These are phyloP conservation scores for Laothoe populi DNA, from an alignment of 2,888 invertebrate species.

Conservation along the genomic window DNA sequence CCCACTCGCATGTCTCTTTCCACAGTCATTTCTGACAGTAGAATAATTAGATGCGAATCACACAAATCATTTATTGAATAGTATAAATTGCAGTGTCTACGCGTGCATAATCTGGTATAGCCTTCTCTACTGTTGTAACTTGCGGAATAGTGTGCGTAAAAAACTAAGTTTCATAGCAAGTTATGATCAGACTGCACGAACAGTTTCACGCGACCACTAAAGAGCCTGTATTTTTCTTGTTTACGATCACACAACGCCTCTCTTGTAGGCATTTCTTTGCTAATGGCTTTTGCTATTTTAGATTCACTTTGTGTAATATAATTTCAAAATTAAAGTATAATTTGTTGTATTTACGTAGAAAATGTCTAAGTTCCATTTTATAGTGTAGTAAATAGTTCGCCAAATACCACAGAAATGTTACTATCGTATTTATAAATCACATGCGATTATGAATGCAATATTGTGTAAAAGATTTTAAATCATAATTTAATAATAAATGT, in stretches of 20 bases:
- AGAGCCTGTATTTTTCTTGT: conserved; percentile 18
- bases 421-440: no score
- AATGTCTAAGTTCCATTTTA: background rate
- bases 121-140: background rate
- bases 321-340: background rate
- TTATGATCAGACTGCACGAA: conserved; percentile 13
- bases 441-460: no score
- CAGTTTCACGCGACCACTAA: conserved; percentile 1
- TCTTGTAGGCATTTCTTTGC: background rate
- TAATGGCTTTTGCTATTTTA: conserved; percentile 9
- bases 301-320: background rate
- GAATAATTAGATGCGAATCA: no score
- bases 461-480: no score
- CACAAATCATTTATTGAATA: no score
- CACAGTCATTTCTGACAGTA: no score
- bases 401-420: background rate
- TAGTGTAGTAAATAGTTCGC: background rate
- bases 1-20: no score
- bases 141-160: background rate
- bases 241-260: background rate
- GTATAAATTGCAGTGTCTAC: no score
- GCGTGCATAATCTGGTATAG: background rate
- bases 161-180: conserved; percentile 10
- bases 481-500: no score
- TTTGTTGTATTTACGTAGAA: background rate